These are phyloP conservation scores for Rhizomys pruinosus DNA, from an alignment of 2,113 vertebrate genomes.

Conservation along the genomic window DNA sequence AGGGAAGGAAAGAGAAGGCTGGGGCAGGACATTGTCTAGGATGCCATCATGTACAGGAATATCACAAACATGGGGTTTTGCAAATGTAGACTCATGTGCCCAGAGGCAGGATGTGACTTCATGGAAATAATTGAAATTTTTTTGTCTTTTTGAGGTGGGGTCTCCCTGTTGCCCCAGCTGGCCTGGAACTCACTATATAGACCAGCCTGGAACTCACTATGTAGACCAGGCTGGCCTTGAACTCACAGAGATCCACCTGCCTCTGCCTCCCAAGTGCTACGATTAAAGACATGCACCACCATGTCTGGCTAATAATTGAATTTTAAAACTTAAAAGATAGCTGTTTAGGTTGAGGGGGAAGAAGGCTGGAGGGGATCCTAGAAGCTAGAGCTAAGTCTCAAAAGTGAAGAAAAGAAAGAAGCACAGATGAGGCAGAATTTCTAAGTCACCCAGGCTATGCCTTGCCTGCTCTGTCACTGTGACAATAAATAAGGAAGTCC, in stretches of 20 bases:
- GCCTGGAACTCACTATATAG: too few relatives aligned
- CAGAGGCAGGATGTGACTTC: background rate
- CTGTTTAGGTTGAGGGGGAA: too few relatives aligned
- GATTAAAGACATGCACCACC: too few relatives aligned
- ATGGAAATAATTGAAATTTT: background rate
- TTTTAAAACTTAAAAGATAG: background rate
- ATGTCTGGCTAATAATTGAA: too few relatives aligned
- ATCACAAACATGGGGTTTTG: background rate
- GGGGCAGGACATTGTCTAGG: too few relatives aligned
- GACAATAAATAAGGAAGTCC: background rate
- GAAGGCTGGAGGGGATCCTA: background rate
- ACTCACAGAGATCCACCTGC: too few relatives aligned
- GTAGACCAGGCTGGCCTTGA: too few relatives aligned
- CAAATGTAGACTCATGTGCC: background rate
- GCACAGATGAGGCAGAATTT: background rate
- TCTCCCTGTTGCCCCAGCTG: too few relatives aligned
- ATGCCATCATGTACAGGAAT: background rate
- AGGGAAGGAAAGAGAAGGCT: background rate
- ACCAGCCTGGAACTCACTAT: too few relatives aligned
- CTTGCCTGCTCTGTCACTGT: background rate
- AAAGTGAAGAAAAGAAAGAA: background rate
- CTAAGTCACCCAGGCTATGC: background rate
- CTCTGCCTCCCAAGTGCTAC: too few relatives aligned
- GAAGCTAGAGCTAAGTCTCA: background rate
- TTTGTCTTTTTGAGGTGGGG: too few relatives aligned